Base-by-base conservation (phyloP, 2,113 vertebrate genomes). In the Australoheros scitulus region DNA sequence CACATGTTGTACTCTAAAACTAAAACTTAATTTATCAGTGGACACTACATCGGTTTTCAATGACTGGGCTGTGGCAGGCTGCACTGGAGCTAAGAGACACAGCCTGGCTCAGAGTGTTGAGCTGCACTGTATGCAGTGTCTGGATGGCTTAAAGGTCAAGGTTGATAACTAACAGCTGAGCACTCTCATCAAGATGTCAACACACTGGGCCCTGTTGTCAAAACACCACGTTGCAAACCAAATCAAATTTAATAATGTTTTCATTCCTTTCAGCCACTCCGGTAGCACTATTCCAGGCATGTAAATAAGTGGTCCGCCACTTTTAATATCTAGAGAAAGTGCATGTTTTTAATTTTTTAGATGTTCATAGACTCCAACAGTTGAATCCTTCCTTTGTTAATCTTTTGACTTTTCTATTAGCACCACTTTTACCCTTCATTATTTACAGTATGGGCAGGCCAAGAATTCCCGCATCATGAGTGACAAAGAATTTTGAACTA, bases 1-100 rank as follows among this genome's bases (percentile, higher is more conserved):
- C 77, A 82, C 83, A 55, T 74, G 86, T 83, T 84, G 80, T 76
- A 87, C 65, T 93, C 88, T 56, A 87, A 89, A 90, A 81, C 88
- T 85, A 78, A 88, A 93, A 93, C 82, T 93, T 89, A 91, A 95
- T 93, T 92, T 60, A 88, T 94, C 88, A 89, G 86, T 72, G 89
- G 50, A 61, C 61, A 77, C 50, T 2, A 7, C 82, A 93, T 91
- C 55, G 92, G 91, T 93, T 94, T 93, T 60, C 93, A 85, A 93
- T 47, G 61, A 75, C 22, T 29, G 52, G 1, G 43, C 75, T 1
- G 18, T 13, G 56, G 76, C 70, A 61, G 75, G 89, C 63, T 24
- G 77, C 34, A 75, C 76, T 47, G 26, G 75, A 80, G 74, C 79
- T 55, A 9, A 79, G 81, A 87, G 77, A 61, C 50, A 78, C 86